Evolutionary conservation across 1,140 invertebrate genomes (phyloP).

Genomic region (Drosophila varians): DNA sequence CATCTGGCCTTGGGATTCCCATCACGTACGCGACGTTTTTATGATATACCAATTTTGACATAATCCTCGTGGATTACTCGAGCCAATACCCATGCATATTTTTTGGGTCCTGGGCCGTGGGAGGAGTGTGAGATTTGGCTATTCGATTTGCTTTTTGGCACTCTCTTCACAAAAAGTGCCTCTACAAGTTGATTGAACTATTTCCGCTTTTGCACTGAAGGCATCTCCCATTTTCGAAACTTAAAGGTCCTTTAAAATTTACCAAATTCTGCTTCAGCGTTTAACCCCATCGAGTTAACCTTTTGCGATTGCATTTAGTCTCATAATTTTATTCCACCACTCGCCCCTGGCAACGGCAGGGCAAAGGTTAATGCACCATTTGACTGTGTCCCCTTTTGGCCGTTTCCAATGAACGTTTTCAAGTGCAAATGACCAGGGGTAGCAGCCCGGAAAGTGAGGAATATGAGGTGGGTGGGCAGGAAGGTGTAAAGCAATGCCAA

Average conservation of each 20-base stretch:
- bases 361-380: slow-evolving; percentile 74
- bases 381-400: slow-evolving; percentile 52
- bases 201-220: slow-evolving; percentile 35
- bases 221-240: background rate
- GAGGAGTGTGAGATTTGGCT: slow-evolving; percentile 39
- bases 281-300: slow-evolving; percentile 16
- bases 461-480: background rate
- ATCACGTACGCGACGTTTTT: slow-evolving; percentile 78
- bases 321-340: slow-evolving; percentile 36
- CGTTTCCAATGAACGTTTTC: slow-evolving; percentile 53
- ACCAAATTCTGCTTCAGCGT: background rate
- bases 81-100: slow-evolving; percentile 44
- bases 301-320: slow-evolving; percentile 24
- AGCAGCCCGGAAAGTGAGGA: background rate
- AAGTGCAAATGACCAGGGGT: slow-evolving; percentile 61
- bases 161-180: slow-evolving; percentile 33
- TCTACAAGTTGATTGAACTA: slow-evolving; percentile 41
- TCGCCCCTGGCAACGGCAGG: slow-evolving; percentile 30
- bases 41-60: slow-evolving; percentile 82
- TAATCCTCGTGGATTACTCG: slow-evolving; percentile 79
- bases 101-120: slow-evolving; percentile 9
- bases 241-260: background rate
- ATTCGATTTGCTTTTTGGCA: slow-evolving; percentile 46
- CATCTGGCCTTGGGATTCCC: slow-evolving; percentile 42
- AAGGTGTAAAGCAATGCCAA: slow-evolving; percentile 54